These are phyloP conservation scores for Xiphias gladius DNA, from an alignment of 2,113 vertebrate species.

Conservation along the genomic window DNA sequence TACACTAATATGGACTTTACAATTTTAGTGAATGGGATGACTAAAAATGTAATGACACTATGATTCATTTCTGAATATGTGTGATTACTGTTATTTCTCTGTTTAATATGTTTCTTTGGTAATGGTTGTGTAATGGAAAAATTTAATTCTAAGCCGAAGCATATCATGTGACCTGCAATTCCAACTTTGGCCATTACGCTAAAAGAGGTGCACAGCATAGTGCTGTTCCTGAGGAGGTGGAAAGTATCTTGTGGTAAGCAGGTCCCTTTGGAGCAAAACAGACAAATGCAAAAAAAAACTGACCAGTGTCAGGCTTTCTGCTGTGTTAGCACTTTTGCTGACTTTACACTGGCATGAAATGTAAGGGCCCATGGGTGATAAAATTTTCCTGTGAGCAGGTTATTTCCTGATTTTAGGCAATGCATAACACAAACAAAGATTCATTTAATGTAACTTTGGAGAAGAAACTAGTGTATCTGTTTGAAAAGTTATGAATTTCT, in stretches of 20 bases:
- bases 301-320: no score
- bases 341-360: background rate
- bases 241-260: background rate
- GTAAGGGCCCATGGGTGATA: background rate
- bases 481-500: no score
- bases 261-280: background rate
- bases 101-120: background rate
- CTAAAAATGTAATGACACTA: background rate
- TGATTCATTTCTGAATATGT: background rate
- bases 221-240: background rate
- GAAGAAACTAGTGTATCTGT: background rate
- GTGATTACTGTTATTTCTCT: background rate
- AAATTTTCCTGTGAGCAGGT: background rate
- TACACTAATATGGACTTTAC: background rate
- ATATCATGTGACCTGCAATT: background rate
- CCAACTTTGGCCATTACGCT: background rate
- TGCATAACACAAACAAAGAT: background rate
- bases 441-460: background rate
- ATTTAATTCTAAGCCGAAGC: background rate
- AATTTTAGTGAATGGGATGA: background rate
- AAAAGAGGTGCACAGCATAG: background rate
- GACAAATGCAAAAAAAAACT: no score
- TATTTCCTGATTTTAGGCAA: background rate
- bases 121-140: background rate
- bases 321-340: background rate